Conservation (phyloP, 2,888 invertebrate genomes). For the Galerucella calmariensis region DNA sequence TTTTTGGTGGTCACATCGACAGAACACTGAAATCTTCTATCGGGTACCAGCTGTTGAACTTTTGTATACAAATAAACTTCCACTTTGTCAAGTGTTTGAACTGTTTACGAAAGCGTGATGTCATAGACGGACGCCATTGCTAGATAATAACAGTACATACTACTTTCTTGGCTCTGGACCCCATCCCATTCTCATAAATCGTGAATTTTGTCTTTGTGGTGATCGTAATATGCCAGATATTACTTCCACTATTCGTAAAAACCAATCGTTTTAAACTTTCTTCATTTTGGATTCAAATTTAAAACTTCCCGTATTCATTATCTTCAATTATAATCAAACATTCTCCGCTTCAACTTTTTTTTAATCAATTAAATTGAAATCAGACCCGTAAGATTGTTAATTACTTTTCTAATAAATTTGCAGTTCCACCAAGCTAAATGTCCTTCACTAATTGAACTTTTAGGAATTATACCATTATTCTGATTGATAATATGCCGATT, state of each 20-base stretch:
- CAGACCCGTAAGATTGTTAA: conserved; percentile 30
- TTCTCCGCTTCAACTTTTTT: conserved; percentile 18
- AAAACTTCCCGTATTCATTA: conserved; percentile 15
- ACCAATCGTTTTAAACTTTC: background rate
- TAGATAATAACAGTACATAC: too few species aligned
- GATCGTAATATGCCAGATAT: background rate
- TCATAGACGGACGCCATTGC: too few species aligned
- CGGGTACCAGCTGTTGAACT: too few species aligned
- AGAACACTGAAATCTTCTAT: too few species aligned
- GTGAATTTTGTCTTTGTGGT: background rate
- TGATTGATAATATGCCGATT: conserved; percentile 45
- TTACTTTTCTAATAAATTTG: conserved; percentile 37
- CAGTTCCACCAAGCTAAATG: conserved; percentile 33
- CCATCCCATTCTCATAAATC: background rate
- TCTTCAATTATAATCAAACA: conserved; percentile 20
- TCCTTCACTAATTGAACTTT: conserved; percentile 40
- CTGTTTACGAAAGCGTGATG: too few species aligned
- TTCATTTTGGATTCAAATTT: background rate
- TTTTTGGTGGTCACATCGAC: too few species aligned
- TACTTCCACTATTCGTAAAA: background rate
- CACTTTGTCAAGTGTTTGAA: too few species aligned
- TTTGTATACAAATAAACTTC: too few species aligned
- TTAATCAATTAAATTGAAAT: conserved; percentile 27
- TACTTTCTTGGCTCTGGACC: background rate
- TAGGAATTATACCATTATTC: conserved; percentile 41